Conservation (phyloP, 2,113 vertebrate species). For the Glaucomys volans region DNA sequence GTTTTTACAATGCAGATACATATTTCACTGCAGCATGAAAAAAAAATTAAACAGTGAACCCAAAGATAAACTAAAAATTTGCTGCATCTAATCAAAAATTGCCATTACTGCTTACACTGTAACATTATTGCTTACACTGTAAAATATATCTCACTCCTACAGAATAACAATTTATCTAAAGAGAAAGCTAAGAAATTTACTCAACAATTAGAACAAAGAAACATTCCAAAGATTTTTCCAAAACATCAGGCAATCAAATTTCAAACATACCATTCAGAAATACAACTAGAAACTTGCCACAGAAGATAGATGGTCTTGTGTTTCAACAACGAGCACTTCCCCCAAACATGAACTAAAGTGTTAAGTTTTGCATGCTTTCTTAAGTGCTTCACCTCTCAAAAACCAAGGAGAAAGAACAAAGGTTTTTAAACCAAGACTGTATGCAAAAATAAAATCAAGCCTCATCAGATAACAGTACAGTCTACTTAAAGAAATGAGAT, state of each 20-base stretch:
- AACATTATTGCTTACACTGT: conserved; percentile 13
- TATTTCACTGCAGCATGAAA: background rate
- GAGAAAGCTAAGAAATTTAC: conserved; percentile 24
- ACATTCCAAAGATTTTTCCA: conserved; percentile 41
- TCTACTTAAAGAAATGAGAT: background rate
- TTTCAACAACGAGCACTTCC: background rate
- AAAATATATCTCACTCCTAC: conserved; percentile 20
- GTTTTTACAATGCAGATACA: background rate
- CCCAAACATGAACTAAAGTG: background rate
- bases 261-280: background rate
- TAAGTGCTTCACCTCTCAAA: conserved; percentile 22
- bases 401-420: background rate
- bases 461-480: background rate
- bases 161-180: background rate
- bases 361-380: background rate
- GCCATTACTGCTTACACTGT: background rate
- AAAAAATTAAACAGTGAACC: background rate
- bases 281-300: background rate
- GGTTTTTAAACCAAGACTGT: background rate
- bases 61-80: background rate
- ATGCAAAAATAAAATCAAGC: conserved; percentile 40
- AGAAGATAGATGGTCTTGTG: background rate
- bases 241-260: conserved; percentile 37
- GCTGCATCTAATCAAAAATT: background rate
- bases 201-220: conserved; percentile 29